These are phyloP conservation scores for Microcebus lehilahytsara DNA, from an alignment of 2,113 vertebrate species.

Conservation along the genomic window DNA sequence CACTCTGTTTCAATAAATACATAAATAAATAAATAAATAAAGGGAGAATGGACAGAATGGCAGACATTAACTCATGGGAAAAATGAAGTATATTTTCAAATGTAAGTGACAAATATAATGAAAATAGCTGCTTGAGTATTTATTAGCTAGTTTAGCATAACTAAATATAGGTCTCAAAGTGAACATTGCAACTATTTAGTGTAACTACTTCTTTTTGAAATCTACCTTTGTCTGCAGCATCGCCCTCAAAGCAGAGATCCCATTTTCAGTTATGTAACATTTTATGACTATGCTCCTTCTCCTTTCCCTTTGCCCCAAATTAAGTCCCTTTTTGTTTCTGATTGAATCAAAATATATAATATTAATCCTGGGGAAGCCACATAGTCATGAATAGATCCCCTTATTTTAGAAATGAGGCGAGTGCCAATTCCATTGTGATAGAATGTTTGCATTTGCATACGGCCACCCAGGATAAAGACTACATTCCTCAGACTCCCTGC, in stretches of 20 bases:
- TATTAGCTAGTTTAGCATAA: background rate
- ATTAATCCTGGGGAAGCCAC: background rate
- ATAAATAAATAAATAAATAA: too few species aligned
- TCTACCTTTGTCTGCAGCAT: background rate
- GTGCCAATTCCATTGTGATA: background rate
- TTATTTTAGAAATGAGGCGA: background rate
- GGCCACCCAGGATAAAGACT: background rate
- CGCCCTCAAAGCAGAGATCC: background rate
- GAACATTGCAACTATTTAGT: background rate
- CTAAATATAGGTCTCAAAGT: background rate
- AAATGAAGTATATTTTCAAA: background rate
- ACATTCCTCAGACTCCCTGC: background rate
- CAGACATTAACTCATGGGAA: background rate
- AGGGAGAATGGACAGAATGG: background rate
- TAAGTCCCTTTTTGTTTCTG: background rate
- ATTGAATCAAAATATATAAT: background rate
- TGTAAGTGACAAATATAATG: background rate
- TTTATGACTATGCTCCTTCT: background rate
- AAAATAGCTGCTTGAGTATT: slow-evolving; percentile 32
- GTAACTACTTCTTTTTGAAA: background rate
- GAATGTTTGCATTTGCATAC: background rate
- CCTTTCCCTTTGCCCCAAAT: background rate
- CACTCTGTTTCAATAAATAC: too few species aligned
- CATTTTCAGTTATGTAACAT: background rate
- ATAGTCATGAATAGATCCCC: background rate